Base-by-base conservation (phyloP, 2,797 vertebrate genomes). In the Sebastes diploproa region DNA sequence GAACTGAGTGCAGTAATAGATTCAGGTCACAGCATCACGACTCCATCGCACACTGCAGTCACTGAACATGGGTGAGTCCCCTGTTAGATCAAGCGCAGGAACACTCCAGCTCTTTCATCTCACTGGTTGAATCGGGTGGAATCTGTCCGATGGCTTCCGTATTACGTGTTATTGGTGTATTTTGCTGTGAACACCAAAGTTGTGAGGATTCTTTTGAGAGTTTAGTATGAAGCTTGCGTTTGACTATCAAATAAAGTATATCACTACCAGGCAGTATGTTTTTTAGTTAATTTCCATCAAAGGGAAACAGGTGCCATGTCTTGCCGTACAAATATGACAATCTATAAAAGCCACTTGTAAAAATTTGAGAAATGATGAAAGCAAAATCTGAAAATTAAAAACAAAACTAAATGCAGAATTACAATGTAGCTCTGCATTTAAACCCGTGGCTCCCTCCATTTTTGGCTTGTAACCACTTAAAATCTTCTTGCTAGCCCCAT, bases 1-100 rank as follows among this genome's bases (percentile, higher is more conserved):
- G 84, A 72, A 67, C 38, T 7, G 58, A 61, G 73, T 7, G 52
- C 56, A 66, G 77, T 59, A 74, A 84, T 74, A 85, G 83, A 81
- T 86, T 71, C 71, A 85, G 82, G 84, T 84, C 73, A 77, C 36
- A 64, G 59, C 83, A 62, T 77, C 74, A 54, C 7, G 20, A 67
- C 77, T 81, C 80, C 29, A 7, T 50, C 62, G 55, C 29, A 60
- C 62, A 27, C 32, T n/a, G 22, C 73, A 32, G 78, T 60, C 62
- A 29, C 69, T 65, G 78, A 52, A 38, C 36, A 25, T 46, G 29
- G 7, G 18, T 67, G 55, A 52, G 54, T 56, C 22, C 2, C 14
- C 9, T 30, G 38, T 62, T 16, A n/a, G 42, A 62, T 5, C 27
- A 65, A 74, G 61, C 20, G 4, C 30, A 32, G 23, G 32, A 30